Conservation (phyloP, 2,888 invertebrate species). For the Drosophila meridionalis region DNA sequence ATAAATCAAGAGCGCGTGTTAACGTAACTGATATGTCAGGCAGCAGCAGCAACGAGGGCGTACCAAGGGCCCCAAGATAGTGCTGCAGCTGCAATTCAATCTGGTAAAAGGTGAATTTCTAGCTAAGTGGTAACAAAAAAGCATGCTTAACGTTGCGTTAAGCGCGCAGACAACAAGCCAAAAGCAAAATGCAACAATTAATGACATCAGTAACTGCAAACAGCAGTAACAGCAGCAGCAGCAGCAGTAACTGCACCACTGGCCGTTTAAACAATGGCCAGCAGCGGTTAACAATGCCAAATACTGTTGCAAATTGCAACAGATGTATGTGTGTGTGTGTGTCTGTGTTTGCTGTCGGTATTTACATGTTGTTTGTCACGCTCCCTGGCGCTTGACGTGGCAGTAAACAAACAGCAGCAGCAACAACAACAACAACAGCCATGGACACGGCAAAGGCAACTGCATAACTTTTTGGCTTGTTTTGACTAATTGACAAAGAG, state of each 20-base stretch:
- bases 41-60: not conserved
- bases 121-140: conserved; percentile 41
- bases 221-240: conserved; percentile 23
- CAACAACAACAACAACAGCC: conserved; percentile 4
- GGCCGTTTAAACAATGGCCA: conserved; percentile 58
- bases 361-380: conserved; percentile 70
- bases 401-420: conserved; percentile 38
- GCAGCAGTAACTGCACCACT: conserved; percentile 27
- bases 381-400: conserved; percentile 49
- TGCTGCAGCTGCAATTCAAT: conserved; percentile 38
- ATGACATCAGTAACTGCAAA: conserved; percentile 69
- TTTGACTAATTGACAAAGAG: conserved; percentile 72
- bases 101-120: conserved; percentile 21
- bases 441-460: conserved; percentile 27
- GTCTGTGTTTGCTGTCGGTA: conserved; percentile 43
- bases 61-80: not conserved
- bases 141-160: conserved; percentile 28
- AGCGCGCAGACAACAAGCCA: conserved; percentile 32
- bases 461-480: conserved; percentile 67
- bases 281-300: conserved; percentile 65
- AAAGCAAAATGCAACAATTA: conserved; percentile 71
- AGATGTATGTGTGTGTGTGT: conserved; percentile 18
- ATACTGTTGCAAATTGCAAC: conserved; percentile 47
- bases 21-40: conserved; percentile 55
- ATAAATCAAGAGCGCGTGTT: conserved; percentile 64